Evolutionary conservation across 2,113 vertebrate genomes (phyloP).

Genomic region (Probosciger aterrimus): DNA sequence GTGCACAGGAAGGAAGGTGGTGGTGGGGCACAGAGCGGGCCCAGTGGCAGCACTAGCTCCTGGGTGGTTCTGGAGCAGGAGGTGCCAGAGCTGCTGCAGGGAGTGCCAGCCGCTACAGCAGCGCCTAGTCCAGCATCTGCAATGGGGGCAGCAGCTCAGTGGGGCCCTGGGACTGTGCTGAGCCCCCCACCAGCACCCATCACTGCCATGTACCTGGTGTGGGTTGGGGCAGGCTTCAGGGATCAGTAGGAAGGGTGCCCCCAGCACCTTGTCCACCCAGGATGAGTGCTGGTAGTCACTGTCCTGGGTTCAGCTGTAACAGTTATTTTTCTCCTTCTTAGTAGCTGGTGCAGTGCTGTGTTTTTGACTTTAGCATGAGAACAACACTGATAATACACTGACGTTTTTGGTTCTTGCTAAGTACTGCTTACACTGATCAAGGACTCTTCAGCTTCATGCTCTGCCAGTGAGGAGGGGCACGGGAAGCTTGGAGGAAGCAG

Average conservation of each 20-base stretch:
- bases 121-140: constrained; percentile 59
- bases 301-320: neutral
- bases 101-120: constrained; percentile 57
- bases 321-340: neutral
- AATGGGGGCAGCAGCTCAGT: neutral
- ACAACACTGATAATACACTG: neutral
- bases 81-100: neutral
- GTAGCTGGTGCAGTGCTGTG: neutral
- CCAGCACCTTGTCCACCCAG: constrained; percentile 63
- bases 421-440: neutral
- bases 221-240: neutral
- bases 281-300: constrained; percentile 62
- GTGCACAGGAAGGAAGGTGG: constrained; percentile 66
- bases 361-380: neutral
- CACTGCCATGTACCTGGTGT: neutral
- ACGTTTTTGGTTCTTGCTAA: neutral
- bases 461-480: neutral
- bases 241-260: constrained; percentile 67
- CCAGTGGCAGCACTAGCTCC: constrained; percentile 54
- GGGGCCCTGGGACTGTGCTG: too few species aligned
- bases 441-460: neutral
- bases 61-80: constrained; percentile 77
- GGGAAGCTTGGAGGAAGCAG: neutral
- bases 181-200: neutral
- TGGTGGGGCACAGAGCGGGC: neutral